Conservation (phyloP, 2,888 invertebrate genomes). For the Branchinecta sandiegonensis region DNA sequence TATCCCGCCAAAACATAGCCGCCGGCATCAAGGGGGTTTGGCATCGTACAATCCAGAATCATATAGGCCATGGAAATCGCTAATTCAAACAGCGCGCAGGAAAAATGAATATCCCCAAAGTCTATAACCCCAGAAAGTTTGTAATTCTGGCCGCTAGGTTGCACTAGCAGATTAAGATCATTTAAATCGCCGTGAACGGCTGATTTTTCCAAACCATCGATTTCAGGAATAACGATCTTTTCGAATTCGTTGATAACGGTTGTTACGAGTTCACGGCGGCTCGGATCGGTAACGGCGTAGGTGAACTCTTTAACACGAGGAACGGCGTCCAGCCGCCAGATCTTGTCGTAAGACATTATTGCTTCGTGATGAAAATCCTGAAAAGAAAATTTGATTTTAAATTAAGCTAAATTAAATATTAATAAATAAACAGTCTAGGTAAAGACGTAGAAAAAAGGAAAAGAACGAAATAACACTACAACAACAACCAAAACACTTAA, state of each 20-base stretch:
- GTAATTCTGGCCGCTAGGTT: constrained; percentile 37
- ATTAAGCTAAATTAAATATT: neutral
- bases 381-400: constrained; percentile 26
- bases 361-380: constrained; percentile 58
- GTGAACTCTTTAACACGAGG: constrained; percentile 54
- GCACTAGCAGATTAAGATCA: constrained; percentile 61
- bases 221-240: constrained; percentile 44
- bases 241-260: constrained; percentile 50
- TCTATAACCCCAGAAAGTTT: constrained; percentile 59
- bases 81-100: constrained; percentile 61
- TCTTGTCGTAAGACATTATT: constrained; percentile 46
- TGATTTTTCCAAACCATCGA: constrained; percentile 47
- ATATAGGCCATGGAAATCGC: constrained; percentile 66
- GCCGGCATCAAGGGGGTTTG: constrained; percentile 40
- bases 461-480: neutral
- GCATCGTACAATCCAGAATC: constrained; percentile 50
- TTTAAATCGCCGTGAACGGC: constrained; percentile 81
- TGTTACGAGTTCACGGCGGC: constrained; percentile 43
- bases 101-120: constrained; percentile 64
- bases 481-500: no score
- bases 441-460: neutral
- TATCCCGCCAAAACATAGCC: constrained; percentile 61
- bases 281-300: constrained; percentile 48
- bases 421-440: neutral
- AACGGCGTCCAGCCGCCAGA: constrained; percentile 60